Base-by-base conservation (phyloP, 2,888 invertebrate genomes). In the Eulithis prunata region DNA sequence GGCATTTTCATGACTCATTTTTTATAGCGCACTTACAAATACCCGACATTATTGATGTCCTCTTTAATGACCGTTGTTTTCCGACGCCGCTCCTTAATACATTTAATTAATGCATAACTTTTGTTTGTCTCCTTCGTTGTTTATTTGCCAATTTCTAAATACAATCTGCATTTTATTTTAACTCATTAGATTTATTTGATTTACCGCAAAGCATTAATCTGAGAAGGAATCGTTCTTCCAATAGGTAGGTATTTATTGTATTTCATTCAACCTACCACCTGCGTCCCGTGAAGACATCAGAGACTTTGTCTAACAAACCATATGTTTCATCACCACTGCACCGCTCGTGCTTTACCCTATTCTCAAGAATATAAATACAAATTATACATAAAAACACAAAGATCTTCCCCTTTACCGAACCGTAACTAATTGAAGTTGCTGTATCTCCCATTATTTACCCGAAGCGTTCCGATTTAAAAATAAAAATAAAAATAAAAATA, bases 1-100 rank as follows among this genome's bases (percentile, higher is more conserved):
- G 90, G 88, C 88, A 86, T 90, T 93, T 92, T 92, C 91, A 93
- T 92, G 87, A 88, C 87, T 86, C 89, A 85, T 88, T 89, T 91
- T 91, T 91, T 91, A 93, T 90, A 86, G 90, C 91, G 86, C 90
- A 89, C 89, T 92, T 88, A 88, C 86, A 86, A 88, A 90, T 90
- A 86, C 87, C 83, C 79, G 82, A 87, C 87, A 87, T 89, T 89
- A 91, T 89, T 90, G 87, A 88, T 85, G 80, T 83, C 84, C 81
- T 87, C 88, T 84, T 87, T 74, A 75, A 75, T 70, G 73, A 73
- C 67, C 74, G 69, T 73, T 73, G 64, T 69, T 66, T 69, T 69
- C 68, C 67, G 66, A 70, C 68, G 67, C 70, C 70, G 66, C 70
- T 74, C 73, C 71, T 76, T 67, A 71, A 64, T 62, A 64, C 62